Base-by-base conservation (phyloP, 2,797 vertebrate genomes). In the Neoniphon sammara region DNA sequence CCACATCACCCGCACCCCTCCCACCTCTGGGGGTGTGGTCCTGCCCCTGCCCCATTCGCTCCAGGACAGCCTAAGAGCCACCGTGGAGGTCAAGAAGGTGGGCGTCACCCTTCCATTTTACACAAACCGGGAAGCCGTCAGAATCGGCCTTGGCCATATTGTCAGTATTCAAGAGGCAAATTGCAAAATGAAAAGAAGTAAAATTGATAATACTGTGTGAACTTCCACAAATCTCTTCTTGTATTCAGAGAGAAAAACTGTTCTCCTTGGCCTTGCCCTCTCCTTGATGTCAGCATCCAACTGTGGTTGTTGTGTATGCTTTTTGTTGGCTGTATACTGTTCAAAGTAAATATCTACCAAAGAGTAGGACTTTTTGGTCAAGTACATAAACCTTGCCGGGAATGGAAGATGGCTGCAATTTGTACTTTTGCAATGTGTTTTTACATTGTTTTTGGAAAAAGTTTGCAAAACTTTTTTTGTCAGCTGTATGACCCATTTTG, bases 11-110 rank as follows among this genome's bases (percentile, higher is more conserved):
- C 96, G 97, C 62, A 93, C 94, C 57, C 88, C 93, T 70, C 1
- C 91, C 34, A 66, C 83, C 1, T 89, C 94, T 25, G 93, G 96
- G 8, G 78, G 95, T 69, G 91, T 97, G 25, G 90, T 96, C 69
- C 81, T 97, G 71, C 96, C 97, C 64, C 88, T 97, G 85, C 92
- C 95, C 62, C 95, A 98, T 75, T 68, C 93, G 14, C 73, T 96
- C 83, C 96, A 96, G 85, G 97, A 99, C 79, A 95, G 96, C 57
- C 81, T 98, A 57, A 95, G 97, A 83, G 75, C 93, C 78, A 87
- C 93, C 59, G 92, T 94, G 27, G 97, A 99, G 73, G 86, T 95
- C 54, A 99, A 99, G 91, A 99, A 98, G 96, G 98, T 99, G 90
- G 84, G 74, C 2, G 4, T 3, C 14, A 0, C 25, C 18, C 39